phyloP scores from a whole-genome alignment of 2,113 vertebrate species.

The Paramisgurnus dabryanus region DNA sequence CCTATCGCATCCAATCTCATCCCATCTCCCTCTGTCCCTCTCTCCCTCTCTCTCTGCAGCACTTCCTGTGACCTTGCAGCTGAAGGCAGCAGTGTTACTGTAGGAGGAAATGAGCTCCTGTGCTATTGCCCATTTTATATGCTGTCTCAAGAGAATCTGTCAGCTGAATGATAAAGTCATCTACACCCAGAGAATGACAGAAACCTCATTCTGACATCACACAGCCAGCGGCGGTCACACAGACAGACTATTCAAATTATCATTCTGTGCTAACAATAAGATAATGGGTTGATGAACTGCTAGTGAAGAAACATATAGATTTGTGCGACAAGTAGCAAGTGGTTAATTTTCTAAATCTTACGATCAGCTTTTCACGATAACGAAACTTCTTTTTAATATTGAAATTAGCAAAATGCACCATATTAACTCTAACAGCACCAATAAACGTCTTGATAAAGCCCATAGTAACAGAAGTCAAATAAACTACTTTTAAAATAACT shows the following conservation, averaged over 20 bases:
- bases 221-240: conserved; percentile 14
- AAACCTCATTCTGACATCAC: conserved; percentile 1
- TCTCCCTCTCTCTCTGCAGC: conserved; percentile 26
- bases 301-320: not conserved
- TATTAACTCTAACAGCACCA: no score
- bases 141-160: conserved; percentile 36
- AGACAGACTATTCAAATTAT: not conserved
- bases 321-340: not conserved
- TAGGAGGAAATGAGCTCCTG: conserved; percentile 25
- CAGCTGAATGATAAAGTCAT: conserved; percentile 44
- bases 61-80: conserved; percentile 51
- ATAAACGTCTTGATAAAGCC: no score
- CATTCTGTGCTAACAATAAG: not conserved
- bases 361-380: no score
- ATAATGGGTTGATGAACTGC: not conserved
- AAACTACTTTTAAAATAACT: no score
- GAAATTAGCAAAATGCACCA: no score
- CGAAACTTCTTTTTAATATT: no score
- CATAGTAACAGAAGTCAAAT: no score
- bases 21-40: not conserved
- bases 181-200: conserved; percentile 28
- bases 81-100: conserved; percentile 32
- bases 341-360: not conserved
- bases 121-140: conserved; percentile 36
- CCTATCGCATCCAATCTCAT: no score